Evolutionary conservation across 2,797 vertebrate species (phyloP), one percentile per base, ranked within the genome.

Genomic region (Bradypodion pumilum): DNA sequence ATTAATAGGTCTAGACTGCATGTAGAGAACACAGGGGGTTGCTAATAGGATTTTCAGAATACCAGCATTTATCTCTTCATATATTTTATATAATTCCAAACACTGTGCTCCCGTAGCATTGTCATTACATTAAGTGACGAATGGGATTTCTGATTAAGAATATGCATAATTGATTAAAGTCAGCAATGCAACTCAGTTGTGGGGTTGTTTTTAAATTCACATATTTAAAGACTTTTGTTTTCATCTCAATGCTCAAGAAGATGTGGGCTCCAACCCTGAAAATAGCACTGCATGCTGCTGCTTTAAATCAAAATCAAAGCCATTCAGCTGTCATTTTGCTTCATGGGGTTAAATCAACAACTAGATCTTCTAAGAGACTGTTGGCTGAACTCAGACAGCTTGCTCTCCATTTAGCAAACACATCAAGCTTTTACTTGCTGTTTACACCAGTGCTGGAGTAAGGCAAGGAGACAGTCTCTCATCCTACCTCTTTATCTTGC

Each of bases 11-110:
- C 91, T 90, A 40, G 86, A 80, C 89, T 89, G 84, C 75, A 74
- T 59, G 81, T 86, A 80, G 42, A 59, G 83, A 78, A 93, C 80
- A 27, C 23, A 86, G 89, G 86, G 86, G 88, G 88, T 91, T 87
- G 73, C 86, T 95, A 95, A 96, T 93, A 93, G 92, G 94, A 95
- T 95, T 96, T 94, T 87, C 89, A 91, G 94, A 95, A 93, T 94
- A 92, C 91, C 81, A 86, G 82, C 87, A 93, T 95, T 95, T 94
- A 93, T 95, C 88, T 94, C 85, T 77, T 73, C 81, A 86, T 85
- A 84, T 83, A 90, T 91, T 93, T 89, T 91, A 87, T 87, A 93
- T 87, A 93, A 93, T 87, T 92, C 89, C 90, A 86, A 88, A 92
- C 91, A 90, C 68, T 83, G n/a, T 46, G 88, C 79, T 94, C 90